These are phyloP conservation scores for Carpatolechia fugitivella DNA, from an alignment of 2,888 invertebrate genomes.

Conservation along the genomic window DNA sequence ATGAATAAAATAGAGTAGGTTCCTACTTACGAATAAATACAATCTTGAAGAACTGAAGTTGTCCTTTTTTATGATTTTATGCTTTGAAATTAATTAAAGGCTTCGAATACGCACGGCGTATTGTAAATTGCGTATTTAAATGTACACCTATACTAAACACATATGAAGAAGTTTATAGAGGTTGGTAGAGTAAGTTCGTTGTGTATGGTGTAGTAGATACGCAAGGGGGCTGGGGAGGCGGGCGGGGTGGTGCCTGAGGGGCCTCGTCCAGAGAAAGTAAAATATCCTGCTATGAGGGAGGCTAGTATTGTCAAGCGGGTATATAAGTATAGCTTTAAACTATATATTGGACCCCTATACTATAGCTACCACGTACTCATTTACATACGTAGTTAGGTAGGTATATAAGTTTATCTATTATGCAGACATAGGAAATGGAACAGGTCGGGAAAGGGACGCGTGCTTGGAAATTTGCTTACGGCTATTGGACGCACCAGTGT, in stretches of 20 bases:
- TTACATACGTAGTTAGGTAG: slow-evolving; percentile 76
- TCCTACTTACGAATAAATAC: too few species aligned
- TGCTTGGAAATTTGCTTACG: slow-evolving; percentile 58
- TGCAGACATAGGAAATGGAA: slow-evolving; percentile 74
- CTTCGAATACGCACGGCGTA: neutral
- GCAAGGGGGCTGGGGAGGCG: slow-evolving; percentile 33
- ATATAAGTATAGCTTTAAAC: slow-evolving; percentile 77
- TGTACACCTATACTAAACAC: slow-evolving; percentile 60
- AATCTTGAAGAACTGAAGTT: too few species aligned
- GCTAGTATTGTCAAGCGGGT: slow-evolving; percentile 77
- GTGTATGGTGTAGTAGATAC: slow-evolving; percentile 54
- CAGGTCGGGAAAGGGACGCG: slow-evolving; percentile 59
- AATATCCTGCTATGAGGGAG: slow-evolving; percentile 77
- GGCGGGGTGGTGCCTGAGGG: slow-evolving; percentile 65
- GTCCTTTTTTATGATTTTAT: too few species aligned
- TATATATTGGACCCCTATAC: slow-evolving; percentile 69
- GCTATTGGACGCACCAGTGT: slow-evolving; percentile 53
- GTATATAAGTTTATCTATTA: slow-evolving; percentile 76
- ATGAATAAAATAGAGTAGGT: too few species aligned
- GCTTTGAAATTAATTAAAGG: neutral
- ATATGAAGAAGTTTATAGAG: slow-evolving; percentile 68
- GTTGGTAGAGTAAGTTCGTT: slow-evolving; percentile 74
- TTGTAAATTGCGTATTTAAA: slow-evolving; percentile 71
- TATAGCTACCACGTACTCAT: slow-evolving; percentile 67
- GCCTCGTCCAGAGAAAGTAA: slow-evolving; percentile 78